Percentiles rank a stretch among this genome's conserved stretches.
Conservation (phyloP, 2,113 vertebrate genomes). For the Thunnus maccoyii region DNA sequence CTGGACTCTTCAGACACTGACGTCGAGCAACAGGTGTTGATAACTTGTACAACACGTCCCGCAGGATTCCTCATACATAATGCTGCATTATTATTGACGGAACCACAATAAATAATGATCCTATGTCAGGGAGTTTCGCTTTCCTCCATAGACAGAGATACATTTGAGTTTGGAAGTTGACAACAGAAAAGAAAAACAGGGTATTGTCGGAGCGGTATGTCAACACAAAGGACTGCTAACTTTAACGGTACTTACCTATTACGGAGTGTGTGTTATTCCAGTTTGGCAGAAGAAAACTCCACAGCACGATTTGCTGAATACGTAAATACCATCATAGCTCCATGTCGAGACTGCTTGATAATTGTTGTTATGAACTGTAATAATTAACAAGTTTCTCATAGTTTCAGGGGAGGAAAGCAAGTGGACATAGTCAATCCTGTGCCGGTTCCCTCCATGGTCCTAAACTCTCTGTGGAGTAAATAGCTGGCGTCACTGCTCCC, state of each 20-base stretch:
- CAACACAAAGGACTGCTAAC: conserved; percentile 17
- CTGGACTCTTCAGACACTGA: background rate
- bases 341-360: background rate
- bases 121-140: background rate
- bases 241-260: conserved; percentile 32
- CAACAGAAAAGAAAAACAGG: background rate
- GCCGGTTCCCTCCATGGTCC: conserved; percentile 43
- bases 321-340: background rate
- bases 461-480: background rate
- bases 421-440: accelerated
- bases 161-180: background rate
- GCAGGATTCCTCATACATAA: conserved; percentile 18
- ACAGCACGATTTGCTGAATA: background rate
- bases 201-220: background rate
- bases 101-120: background rate
- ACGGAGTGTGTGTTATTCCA: background rate
- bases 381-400: background rate
- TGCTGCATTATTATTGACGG: background rate
- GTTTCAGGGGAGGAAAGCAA: background rate
- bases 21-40: conserved; percentile 57
- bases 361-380: background rate
- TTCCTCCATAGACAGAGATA: background rate
- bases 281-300: conserved; percentile 18
- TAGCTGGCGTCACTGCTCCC: background rate
- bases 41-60: conserved; percentile 31